These are phyloP conservation scores for Trichopria drosophilae DNA, from an alignment of 2,888 invertebrate species.

Conservation along the genomic window DNA sequence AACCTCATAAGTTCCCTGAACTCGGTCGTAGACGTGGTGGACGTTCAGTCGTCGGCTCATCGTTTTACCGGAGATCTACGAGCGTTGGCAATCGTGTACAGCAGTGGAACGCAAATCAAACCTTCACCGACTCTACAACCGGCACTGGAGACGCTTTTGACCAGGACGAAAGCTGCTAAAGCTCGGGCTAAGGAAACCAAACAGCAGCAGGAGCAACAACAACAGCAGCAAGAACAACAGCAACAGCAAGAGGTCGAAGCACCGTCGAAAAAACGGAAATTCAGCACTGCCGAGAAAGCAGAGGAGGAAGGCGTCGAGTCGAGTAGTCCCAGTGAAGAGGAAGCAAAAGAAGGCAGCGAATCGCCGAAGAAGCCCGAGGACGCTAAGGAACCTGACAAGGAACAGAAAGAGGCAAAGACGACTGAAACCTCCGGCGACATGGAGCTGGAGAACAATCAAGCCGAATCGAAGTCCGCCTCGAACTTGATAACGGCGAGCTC, in stretches of 20 bases:
- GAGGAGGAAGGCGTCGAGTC: slow-evolving; percentile 34
- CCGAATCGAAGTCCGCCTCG: slow-evolving; percentile 34
- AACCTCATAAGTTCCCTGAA: slow-evolving; percentile 66
- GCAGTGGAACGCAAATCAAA: slow-evolving; percentile 54
- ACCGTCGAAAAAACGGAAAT: slow-evolving; percentile 54
- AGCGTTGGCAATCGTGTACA: slow-evolving; percentile 65
- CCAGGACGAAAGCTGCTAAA: slow-evolving; percentile 46
- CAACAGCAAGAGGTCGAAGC: slow-evolving; percentile 50
- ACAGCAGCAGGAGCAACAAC: slow-evolving; percentile 38
- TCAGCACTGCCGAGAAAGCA: slow-evolving; percentile 46
- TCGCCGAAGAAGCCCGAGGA: slow-evolving; percentile 1
- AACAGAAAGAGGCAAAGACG: slow-evolving; percentile 21
- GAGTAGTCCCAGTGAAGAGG: slow-evolving; percentile 22
- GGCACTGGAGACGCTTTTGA: slow-evolving; percentile 52
- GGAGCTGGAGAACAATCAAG: slow-evolving; percentile 21
- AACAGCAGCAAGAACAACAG: too few relatives aligned
- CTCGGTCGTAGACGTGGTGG: slow-evolving; percentile 61
- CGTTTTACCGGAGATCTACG: slow-evolving; percentile 63
- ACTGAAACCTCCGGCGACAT: slow-evolving; percentile 14
- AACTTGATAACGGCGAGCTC: slow-evolving; percentile 43
- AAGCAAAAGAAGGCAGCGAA: slow-evolving; percentile 14
- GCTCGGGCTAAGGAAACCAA: slow-evolving; percentile 45
- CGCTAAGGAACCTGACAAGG: slow-evolving; percentile 21
- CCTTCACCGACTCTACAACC: slow-evolving; percentile 51
- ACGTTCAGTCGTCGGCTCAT: slow-evolving; percentile 61